Conservation (phyloP, 2,113 vertebrate species). For the Tapirus terrestris region DNA sequence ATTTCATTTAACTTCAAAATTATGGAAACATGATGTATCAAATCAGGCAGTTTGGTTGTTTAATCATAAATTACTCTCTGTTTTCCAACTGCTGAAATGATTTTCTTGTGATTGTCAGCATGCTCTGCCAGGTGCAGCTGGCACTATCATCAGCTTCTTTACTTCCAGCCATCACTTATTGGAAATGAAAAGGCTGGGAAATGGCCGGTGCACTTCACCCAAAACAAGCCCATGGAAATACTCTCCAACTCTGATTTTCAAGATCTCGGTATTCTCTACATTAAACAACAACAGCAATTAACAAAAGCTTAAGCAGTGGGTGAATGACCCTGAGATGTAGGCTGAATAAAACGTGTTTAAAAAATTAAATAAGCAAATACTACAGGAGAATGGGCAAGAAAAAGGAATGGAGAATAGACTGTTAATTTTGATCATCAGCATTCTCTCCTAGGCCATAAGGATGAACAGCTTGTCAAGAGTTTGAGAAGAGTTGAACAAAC, state of each 20-base stretch:
- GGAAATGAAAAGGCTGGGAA: background rate
- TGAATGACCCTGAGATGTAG: background rate
- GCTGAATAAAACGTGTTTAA: no score
- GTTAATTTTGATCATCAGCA: background rate
- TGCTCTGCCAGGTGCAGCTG: background rate
- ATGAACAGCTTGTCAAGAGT: background rate
- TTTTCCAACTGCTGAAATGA: background rate
- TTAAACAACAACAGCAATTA: background rate
- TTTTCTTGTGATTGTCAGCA: background rate
- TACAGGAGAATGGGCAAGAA: background rate
- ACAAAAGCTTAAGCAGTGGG: background rate
- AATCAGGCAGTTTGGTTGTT: background rate
- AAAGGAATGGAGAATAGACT: background rate
- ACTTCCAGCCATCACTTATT: background rate
- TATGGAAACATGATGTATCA: background rate
- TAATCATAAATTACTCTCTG: background rate
- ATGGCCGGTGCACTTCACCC: background rate
- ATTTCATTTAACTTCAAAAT: conserved; percentile 34
- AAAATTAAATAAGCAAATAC: background rate
- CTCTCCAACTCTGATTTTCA: conserved; percentile 1
- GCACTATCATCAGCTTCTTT: background rate
- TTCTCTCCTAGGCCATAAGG: background rate
- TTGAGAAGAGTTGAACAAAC: background rate
- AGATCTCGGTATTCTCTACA: background rate
- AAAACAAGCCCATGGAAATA: background rate